These are phyloP conservation scores for Epistrophe grossulariae DNA, from an alignment of 2,888 invertebrate species.

Conservation along the genomic window DNA sequence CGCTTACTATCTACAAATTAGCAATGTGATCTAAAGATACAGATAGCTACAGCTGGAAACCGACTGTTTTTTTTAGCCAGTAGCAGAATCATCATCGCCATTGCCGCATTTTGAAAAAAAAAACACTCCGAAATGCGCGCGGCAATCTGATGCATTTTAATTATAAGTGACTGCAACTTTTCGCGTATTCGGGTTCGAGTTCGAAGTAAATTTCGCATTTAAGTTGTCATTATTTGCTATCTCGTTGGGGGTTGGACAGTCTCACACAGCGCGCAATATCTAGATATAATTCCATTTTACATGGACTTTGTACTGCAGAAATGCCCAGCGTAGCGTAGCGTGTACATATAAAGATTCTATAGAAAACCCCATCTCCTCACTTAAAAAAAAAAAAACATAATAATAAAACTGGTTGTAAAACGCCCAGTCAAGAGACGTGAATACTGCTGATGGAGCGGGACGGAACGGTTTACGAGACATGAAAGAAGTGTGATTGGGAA, in stretches of 20 bases:
- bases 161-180: slow-evolving; percentile 59
- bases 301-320: slow-evolving; percentile 57
- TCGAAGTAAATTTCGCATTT: slow-evolving; percentile 57
- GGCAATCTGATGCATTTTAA: slow-evolving; percentile 53
- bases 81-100: slow-evolving; percentile 32
- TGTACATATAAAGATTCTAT: slow-evolving; percentile 29
- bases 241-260: slow-evolving; percentile 19
- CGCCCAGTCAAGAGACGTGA: slow-evolving; percentile 54
- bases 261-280: not conserved
- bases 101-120: not conserved
- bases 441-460: not conserved
- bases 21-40: slow-evolving; percentile 35
- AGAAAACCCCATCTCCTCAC: slow-evolving; percentile 37
- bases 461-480: slow-evolving; percentile 16
- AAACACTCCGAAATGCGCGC: slow-evolving; percentile 21
- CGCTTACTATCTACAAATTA: slow-evolving; percentile 60
- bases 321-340: not conserved
- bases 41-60: slow-evolving; percentile 29
- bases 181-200: slow-evolving; percentile 55
- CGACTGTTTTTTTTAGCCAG: slow-evolving; percentile 30
- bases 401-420: slow-evolving; percentile 62
- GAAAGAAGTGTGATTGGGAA: slow-evolving; percentile 71
- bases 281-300: not conserved
- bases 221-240: slow-evolving; percentile 60
- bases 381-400: not conserved